Evolutionary conservation across 2,113 vertebrate genomes (phyloP).

Genomic region (Scophthalmus maximus): DNA sequence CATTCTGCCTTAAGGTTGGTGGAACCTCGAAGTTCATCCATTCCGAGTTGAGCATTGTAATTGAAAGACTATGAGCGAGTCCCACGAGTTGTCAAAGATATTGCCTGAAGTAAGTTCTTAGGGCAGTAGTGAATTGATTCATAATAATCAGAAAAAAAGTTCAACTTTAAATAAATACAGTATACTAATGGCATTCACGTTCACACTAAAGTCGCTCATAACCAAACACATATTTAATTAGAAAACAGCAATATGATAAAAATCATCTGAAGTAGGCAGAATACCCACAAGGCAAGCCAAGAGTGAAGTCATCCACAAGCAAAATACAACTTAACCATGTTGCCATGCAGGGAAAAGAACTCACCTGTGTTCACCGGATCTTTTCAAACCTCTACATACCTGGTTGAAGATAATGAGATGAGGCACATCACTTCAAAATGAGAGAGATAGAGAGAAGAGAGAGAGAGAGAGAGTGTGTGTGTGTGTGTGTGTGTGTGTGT

Average conservation of each 20-base stretch:
- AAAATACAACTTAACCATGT: not conserved
- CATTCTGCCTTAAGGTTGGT: too few relatives aligned
- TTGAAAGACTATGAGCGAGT: not conserved
- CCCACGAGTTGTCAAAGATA: too few relatives aligned
- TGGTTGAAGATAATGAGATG: constrained; percentile 45
- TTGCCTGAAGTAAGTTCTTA: too few relatives aligned
- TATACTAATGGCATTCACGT: not conserved
- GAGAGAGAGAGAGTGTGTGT: not conserved
- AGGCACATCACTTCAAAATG: constrained; percentile 33
- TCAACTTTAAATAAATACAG: not conserved
- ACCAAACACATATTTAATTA: not conserved
- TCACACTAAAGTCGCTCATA: not conserved
- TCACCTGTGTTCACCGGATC: constrained; percentile 15
- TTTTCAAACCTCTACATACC: constrained; percentile 38
- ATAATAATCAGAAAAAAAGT: not conserved
- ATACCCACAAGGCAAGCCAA: not conserved
- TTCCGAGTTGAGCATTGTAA: not conserved
- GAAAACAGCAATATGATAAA: not conserved
- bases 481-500: too few relatives aligned
- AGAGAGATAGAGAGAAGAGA: constrained; percentile 20
- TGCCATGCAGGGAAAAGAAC: not conserved
- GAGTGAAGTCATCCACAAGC: constrained; percentile 4
- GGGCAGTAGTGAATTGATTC: too few relatives aligned
- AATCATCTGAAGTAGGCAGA: not conserved
- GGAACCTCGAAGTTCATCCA: not conserved